These are phyloP conservation scores for Orcinus orca DNA, from an alignment of 2,113 vertebrate species.

Conservation along the genomic window DNA sequence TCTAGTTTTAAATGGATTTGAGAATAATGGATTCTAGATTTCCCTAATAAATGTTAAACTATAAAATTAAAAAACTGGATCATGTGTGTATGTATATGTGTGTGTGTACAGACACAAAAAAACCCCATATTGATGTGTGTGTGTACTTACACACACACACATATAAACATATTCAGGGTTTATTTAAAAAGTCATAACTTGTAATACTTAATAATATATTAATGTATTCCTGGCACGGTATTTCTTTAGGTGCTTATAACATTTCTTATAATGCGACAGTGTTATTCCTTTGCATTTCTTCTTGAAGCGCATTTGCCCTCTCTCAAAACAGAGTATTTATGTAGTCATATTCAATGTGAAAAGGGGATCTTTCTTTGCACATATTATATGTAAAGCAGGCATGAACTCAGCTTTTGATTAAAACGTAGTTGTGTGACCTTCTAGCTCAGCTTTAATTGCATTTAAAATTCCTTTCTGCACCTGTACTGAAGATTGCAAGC, in stretches of 20 bases:
- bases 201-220: background rate
- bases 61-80: background rate
- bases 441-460: constrained; percentile 81
- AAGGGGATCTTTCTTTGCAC: constrained; percentile 56
- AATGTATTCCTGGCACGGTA: background rate
- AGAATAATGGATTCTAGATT: background rate
- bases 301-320: constrained; percentile 45
- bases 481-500: constrained; percentile 79
- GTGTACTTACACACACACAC: background rate
- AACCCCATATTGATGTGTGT: background rate
- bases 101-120: background rate
- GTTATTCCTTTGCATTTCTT: constrained; percentile 32
- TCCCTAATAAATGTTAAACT: constrained; percentile 13
- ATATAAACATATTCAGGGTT: background rate
- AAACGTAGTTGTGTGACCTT: constrained; percentile 81
- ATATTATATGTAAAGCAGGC: constrained; percentile 68
- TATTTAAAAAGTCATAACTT: background rate
- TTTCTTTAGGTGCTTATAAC: background rate
- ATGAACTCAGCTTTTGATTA: constrained; percentile 81
- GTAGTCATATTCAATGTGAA: constrained; percentile 32
- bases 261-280: background rate
- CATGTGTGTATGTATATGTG: background rate
- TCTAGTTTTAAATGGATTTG: background rate
- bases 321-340: constrained; percentile 56
- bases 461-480: constrained; percentile 82